A percentile compares a stretch with the other conserved stretches of the same genome.
Conservation (phyloP, 2,888 invertebrate species). For the Drosophila buzzatii region DNA sequence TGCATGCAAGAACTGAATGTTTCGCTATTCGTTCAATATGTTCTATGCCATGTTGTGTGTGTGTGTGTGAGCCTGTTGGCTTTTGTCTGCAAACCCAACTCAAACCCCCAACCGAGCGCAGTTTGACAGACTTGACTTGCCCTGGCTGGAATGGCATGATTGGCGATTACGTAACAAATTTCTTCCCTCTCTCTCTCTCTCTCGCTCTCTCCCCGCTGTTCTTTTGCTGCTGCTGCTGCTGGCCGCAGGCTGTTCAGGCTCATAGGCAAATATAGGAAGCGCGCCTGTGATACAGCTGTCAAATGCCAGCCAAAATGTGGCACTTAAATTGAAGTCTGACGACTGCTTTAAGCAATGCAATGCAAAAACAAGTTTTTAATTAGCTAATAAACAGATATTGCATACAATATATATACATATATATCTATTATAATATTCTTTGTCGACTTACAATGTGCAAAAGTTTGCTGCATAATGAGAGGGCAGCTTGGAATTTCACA, state of each 20-base stretch:
- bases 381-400: conserved; percentile 12
- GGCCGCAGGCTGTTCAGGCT: background rate
- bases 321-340: background rate
- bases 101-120: conserved; percentile 22
- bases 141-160: conserved; percentile 66
- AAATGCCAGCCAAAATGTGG: background rate
- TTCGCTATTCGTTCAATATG: conserved; percentile 51
- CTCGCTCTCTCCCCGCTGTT: too few relatives aligned
- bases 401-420: background rate
- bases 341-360: background rate
- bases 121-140: conserved; percentile 36
- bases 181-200: background rate
- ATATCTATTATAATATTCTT: background rate
- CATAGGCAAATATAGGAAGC: conserved; percentile 7
- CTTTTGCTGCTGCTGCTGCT: background rate
- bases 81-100: conserved; percentile 42
- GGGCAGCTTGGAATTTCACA: conserved; percentile 14
- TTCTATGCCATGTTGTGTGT: conserved; percentile 11
- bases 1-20: conserved; percentile 53
- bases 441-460: conserved; percentile 14
- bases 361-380: background rate
- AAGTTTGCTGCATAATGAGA: conserved; percentile 30
- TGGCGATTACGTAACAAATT: conserved; percentile 52
- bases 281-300: background rate
- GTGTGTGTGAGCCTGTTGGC: conserved; percentile 1